phyloP scores from a whole-genome alignment of 2,888 invertebrate genomes.

The Sinelater perroti region DNA sequence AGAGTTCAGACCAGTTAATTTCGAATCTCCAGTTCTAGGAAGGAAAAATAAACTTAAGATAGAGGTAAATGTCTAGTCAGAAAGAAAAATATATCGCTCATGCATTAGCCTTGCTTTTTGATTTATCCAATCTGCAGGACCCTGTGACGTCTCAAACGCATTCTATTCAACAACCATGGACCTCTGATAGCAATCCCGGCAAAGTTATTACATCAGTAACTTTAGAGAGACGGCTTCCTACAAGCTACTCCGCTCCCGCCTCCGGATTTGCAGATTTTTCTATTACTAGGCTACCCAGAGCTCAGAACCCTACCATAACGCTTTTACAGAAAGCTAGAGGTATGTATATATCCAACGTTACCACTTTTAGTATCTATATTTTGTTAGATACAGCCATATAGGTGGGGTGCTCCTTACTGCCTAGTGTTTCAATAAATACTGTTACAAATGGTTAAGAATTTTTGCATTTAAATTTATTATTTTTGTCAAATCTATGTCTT shows the following conservation, averaged over 20 bases:
- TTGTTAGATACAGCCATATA: too few relatives aligned
- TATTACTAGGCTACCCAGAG: constrained; percentile 70
- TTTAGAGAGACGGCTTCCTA: constrained; percentile 59
- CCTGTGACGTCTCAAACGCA: constrained; percentile 34
- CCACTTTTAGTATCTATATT: too few relatives aligned
- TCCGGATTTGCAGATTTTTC: constrained; percentile 65
- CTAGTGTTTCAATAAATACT: too few relatives aligned
- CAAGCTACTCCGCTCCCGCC: constrained; percentile 72
- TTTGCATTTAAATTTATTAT: too few relatives aligned
- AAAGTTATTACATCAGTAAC: constrained; percentile 45
- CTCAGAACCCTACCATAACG: constrained; percentile 88
- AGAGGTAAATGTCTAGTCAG: constrained; percentile 57
- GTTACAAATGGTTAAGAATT: too few relatives aligned
- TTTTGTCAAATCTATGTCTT: too few relatives aligned
- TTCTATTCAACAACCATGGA: constrained; percentile 47
- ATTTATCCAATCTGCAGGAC: constrained; percentile 15
- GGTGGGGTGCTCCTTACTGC: too few relatives aligned
- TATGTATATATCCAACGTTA: too few relatives aligned
- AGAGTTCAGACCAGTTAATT: constrained; percentile 81
- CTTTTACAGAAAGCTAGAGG: constrained; percentile 89
- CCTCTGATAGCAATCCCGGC: constrained; percentile 45
- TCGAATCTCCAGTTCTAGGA: constrained; percentile 72
- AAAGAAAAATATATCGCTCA: too few relatives aligned
- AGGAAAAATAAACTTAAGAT: constrained; percentile 61
- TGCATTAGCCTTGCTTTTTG: too few relatives aligned